Evolutionary conservation across 37 sponge, comb jelly and placozoan genomes (phyloP).

Genomic region (Chondrilla cf. caribensis): DNA sequence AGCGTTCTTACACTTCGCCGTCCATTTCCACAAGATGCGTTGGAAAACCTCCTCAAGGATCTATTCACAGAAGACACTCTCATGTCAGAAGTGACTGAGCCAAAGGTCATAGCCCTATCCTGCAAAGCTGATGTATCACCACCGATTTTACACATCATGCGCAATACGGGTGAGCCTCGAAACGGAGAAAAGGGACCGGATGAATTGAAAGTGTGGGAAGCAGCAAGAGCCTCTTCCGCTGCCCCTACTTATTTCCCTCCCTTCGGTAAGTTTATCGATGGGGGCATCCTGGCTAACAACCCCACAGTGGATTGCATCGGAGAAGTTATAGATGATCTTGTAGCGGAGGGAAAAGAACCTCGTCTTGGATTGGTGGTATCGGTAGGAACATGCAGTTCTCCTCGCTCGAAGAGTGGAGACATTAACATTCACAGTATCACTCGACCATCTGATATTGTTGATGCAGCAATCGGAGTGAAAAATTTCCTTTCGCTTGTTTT

Average conservation of each 20-base stretch:
- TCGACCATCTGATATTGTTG: background rate
- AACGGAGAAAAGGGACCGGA: constrained; percentile 18
- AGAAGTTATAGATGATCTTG: constrained; percentile 28
- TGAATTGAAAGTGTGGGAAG: constrained; percentile 59
- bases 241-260: constrained; percentile 59
- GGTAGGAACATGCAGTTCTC: constrained; percentile 10
- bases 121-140: constrained; percentile 33
- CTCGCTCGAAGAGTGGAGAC: background rate
- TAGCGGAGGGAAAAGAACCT: background rate
- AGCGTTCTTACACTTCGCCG: background rate
- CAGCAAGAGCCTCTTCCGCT: constrained; percentile 41
- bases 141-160: constrained; percentile 38
- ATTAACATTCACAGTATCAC: background rate
- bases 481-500: constrained; percentile 18
- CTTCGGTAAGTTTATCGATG: constrained; percentile 45
- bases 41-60: constrained; percentile 19
- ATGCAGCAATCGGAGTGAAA: background rate
- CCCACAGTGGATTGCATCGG: constrained; percentile 46
- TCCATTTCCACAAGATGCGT: background rate
- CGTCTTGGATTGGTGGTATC: constrained; percentile 32
- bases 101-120: constrained; percentile 35
- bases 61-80: constrained; percentile 13
- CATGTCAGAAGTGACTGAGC: constrained; percentile 22
- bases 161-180: constrained; percentile 32
- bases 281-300: constrained; percentile 66